These are phyloP conservation scores for Agonopterix alstromeriana DNA, from an alignment of 2,888 invertebrate genomes.

Conservation along the genomic window DNA sequence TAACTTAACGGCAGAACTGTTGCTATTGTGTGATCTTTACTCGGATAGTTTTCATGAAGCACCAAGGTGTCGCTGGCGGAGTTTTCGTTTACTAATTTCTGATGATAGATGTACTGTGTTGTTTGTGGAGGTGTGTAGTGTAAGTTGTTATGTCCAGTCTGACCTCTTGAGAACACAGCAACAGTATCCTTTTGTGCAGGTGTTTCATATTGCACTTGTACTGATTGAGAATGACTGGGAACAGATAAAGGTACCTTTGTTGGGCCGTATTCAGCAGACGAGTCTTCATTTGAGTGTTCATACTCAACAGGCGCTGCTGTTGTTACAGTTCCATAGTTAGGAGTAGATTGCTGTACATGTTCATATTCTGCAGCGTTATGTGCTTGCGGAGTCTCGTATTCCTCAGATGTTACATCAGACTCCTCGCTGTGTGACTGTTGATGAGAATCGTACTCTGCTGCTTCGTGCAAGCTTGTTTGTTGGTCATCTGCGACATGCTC, in stretches of 20 bases:
- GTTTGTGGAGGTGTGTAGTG: slow-evolving; percentile 29
- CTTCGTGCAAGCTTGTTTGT: slow-evolving; percentile 16
- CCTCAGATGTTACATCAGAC: slow-evolving; percentile 10
- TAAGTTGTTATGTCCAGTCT: slow-evolving; percentile 24
- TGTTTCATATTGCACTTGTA: slow-evolving; percentile 20
- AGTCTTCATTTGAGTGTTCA: slow-evolving; percentile 19
- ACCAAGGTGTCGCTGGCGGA: slow-evolving; percentile 39
- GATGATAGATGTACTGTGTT: slow-evolving; percentile 31
- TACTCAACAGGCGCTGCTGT: slow-evolving; percentile 26
- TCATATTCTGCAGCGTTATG: slow-evolving; percentile 13
- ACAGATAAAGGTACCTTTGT: slow-evolving; percentile 10
- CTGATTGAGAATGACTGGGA: slow-evolving; percentile 18
- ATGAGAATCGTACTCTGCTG: not conserved
- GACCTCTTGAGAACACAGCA: slow-evolving; percentile 31
- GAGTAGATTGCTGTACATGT: slow-evolving; percentile 14
- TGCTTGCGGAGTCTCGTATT: slow-evolving; percentile 22
- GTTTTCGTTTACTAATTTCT: slow-evolving; percentile 43
- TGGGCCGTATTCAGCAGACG: slow-evolving; percentile 16
- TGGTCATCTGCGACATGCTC: slow-evolving; percentile 12
- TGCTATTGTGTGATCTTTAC: slow-evolving; percentile 75
- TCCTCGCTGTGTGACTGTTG: slow-evolving; percentile 1
- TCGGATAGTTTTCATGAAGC: slow-evolving; percentile 76
- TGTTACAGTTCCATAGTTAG: slow-evolving; percentile 25
- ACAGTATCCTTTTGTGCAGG: slow-evolving; percentile 33
- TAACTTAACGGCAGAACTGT: slow-evolving; percentile 62